Evolutionary conservation across 2,797 vertebrate genomes (phyloP).

Genomic region (Chaetophractus vellerosus): DNA sequence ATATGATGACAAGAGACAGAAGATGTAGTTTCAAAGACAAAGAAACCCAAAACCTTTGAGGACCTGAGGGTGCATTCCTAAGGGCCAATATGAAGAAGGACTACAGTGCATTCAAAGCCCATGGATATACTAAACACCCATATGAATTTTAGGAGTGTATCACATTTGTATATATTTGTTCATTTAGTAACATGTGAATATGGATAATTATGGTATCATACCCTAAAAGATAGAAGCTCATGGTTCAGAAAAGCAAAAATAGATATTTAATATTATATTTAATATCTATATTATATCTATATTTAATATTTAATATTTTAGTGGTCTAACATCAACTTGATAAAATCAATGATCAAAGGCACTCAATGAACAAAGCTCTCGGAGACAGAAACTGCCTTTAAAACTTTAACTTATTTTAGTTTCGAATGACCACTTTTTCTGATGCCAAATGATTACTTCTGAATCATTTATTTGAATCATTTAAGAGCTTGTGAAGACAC

Average conservation of each 20-base stretch:
- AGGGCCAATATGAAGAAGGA: slow-evolving; percentile 11
- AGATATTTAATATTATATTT: not conserved
- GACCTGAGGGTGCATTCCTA: slow-evolving; percentile 38
- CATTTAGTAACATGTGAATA: not conserved
- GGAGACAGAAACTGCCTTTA: not conserved
- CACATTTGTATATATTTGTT: not conserved
- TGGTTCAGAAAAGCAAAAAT: slow-evolving; percentile 46
- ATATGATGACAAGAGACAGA: slow-evolving; percentile 76
- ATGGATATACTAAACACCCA: not conserved
- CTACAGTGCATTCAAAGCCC: not conserved
- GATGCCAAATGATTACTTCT: slow-evolving; percentile 2
- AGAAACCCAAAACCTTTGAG: slow-evolving; percentile 57
- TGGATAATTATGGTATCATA: not conserved
- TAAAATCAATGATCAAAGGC: slow-evolving; percentile 44
- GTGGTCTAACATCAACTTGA: not conserved
- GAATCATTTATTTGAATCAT: slow-evolving; percentile 25
- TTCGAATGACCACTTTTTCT: slow-evolving; percentile 47
- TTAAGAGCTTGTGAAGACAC: slow-evolving; percentile 41
- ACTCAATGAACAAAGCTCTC: slow-evolving; percentile 48
- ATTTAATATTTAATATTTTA: not conserved
- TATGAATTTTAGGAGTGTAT: not conserved
- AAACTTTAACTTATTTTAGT: slow-evolving; percentile 38
- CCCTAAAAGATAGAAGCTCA: not conserved
- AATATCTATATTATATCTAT: too few species aligned
- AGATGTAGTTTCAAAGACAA: slow-evolving; percentile 75